Evolutionary conservation across 2,113 vertebrate genomes (phyloP), one percentile per base, ranked within the genome.

Genomic region (Caranx ignobilis): DNA sequence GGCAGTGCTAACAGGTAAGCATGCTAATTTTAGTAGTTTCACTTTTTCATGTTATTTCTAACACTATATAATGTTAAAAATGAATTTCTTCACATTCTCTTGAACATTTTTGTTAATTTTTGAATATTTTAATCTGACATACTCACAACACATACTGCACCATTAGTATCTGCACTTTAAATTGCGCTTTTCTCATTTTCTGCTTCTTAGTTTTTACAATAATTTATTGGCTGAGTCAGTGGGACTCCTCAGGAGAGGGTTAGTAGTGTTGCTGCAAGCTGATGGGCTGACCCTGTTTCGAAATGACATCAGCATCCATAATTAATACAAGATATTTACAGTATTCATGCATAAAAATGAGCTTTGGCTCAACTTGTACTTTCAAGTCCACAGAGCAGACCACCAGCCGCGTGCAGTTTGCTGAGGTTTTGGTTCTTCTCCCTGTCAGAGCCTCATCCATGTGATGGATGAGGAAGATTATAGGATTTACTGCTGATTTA

Each of bases 381-480:
- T 47, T 31, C 19, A 68, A 43, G 67, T 79, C 48, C 11, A 37
- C 34, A 78, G 54, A 80, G 21, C 34, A 12, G 65, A 54, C 66
- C 74, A 43, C 69, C 55, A 61, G 61, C 62, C 41, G 47, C 1
- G 39, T 60, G 62, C 61, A 12, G 77, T 78, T 63, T 75, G 48
- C 72, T 63, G 63, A 72, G 64, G 71, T 69, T 88, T 86, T 47
- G 66, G 32, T 68, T 79, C 66, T 52, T 19, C 54, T 68, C 67
- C n/a, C 70, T 87, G 87, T 45, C 88, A 79, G 4, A 2, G 21
- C 54, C 82, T 84, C 76, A 69, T 82, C 63, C 5, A 57, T 57
- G 45, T 91, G 90, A 93, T 91, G 89, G 80, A 93, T 91, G 87
- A 84, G 79, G 71, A 48, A 82, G 87, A 93, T 93, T 91, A 93